These are phyloP conservation scores for Coturnix japonica DNA, from an alignment of 2,113 vertebrate species.

Conservation along the genomic window DNA sequence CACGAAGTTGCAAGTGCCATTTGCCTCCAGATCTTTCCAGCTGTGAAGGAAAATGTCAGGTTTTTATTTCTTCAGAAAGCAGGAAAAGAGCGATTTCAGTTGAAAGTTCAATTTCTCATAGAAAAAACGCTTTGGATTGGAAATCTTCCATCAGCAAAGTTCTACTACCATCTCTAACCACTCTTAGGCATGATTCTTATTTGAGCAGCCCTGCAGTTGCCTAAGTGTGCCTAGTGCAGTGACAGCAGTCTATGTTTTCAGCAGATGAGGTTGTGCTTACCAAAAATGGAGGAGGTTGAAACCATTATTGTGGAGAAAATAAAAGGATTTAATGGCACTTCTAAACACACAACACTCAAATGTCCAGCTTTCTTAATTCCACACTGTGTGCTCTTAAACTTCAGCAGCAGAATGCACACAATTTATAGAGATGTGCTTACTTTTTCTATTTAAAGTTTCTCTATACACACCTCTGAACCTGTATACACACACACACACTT, in stretches of 20 bases:
- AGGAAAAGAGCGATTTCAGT: neutral
- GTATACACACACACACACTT: neutral
- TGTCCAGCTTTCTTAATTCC: neutral
- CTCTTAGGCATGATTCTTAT: neutral
- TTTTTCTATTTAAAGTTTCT: neutral
- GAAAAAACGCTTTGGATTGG: neutral
- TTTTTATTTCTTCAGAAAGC: neutral
- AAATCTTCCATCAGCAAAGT: neutral
- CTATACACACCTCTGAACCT: neutral
- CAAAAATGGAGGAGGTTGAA: neutral
- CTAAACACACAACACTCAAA: neutral
- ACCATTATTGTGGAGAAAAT: neutral
- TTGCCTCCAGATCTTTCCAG: conserved; percentile 38
- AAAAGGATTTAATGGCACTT: neutral
- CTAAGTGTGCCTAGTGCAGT: neutral
- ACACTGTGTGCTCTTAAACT: neutral
- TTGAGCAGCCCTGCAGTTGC: neutral
- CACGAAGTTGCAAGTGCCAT: conserved; percentile 5
- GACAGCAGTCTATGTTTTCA: neutral
- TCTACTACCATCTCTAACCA: neutral
- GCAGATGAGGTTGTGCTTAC: neutral
- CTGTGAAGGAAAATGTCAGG: conserved; percentile 38
- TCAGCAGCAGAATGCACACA: neutral
- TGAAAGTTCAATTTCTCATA: neutral
- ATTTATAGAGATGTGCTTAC: neutral